A percentile compares a stretch with the other conserved stretches of the same genome.
phyloP scores from a whole-genome alignment of 2,113 vertebrate species.

The Nothoprocta pentlandii region DNA sequence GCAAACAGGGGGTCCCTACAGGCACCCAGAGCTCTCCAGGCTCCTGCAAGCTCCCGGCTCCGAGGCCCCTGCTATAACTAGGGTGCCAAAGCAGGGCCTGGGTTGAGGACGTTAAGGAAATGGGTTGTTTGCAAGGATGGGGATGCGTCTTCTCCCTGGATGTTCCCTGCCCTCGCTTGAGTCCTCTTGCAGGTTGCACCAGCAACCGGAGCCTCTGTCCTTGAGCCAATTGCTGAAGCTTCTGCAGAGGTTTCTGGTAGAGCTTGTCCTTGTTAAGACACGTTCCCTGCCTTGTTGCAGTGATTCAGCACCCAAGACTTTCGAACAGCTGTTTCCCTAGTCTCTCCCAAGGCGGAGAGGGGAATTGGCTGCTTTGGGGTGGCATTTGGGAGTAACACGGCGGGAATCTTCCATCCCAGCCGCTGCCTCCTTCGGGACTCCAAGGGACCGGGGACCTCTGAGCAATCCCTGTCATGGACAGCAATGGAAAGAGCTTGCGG shows the following conservation, averaged over 20 bases:
- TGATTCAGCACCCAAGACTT: not conserved
- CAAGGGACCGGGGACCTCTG: not conserved
- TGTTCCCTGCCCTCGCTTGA: not conserved
- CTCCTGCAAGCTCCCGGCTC: not conserved
- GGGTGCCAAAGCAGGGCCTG: not conserved
- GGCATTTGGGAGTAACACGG: not conserved
- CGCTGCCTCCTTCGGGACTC: not conserved
- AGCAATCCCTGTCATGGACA: not conserved
- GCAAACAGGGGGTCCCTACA: no score
- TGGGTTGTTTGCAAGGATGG: rapidly evolving
- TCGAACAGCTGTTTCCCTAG: not conserved
- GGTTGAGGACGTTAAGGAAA: not conserved
- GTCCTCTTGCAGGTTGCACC: not conserved
- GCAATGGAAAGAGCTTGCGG: rapidly evolving
- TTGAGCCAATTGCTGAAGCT: not conserved
- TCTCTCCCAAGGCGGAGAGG: not conserved
- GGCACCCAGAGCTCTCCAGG: not conserved
- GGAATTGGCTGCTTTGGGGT: not conserved
- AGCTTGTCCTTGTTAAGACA: not conserved
- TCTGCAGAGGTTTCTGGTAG: not conserved
- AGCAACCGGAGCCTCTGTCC: not conserved
- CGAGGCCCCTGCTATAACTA: not conserved
- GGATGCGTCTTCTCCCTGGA: not conserved
- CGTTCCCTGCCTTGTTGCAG: not conserved
- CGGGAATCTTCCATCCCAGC: not conserved